Percentiles rank a stretch among this genome's conserved stretches.
These are phyloP conservation scores for Tachycineta bicolor DNA, from an alignment of 2,113 vertebrate genomes.

Conservation along the genomic window DNA sequence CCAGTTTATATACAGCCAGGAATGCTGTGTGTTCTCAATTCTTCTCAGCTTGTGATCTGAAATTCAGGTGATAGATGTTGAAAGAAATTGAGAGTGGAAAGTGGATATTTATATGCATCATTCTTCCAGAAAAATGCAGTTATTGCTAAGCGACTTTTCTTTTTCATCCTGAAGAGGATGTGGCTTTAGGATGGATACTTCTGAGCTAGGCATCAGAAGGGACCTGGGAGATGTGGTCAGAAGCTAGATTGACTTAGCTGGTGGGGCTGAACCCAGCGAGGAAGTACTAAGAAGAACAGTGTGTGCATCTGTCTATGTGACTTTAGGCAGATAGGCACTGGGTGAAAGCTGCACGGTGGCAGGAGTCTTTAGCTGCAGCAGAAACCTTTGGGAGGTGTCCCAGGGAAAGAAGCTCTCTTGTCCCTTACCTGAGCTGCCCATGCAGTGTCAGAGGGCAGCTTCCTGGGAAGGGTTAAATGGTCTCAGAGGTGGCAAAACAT, in stretches of 20 bases:
- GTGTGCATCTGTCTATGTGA: neutral
- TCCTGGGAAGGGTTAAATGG: neutral
- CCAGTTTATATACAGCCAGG: neutral
- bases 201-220: neutral
- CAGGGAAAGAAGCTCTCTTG: neutral
- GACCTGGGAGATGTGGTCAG: neutral
- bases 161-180: neutral
- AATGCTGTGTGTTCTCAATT: neutral
- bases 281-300: neutral
- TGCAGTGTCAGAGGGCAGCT: neutral
- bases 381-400: neutral
- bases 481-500: neutral
- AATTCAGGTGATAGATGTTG: neutral
- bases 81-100: neutral
- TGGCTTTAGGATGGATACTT: neutral
- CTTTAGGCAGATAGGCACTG: neutral
- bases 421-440: neutral
- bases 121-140: neutral
- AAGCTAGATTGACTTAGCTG: neutral
- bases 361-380: neutral
- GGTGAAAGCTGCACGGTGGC: neutral
- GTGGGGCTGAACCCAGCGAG: neutral
- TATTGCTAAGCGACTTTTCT: neutral
- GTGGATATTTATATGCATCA: neutral
- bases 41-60: neutral